phyloP scores from a whole-genome alignment of 2,113 vertebrate genomes.

The Craseonycteris thonglongyai region DNA sequence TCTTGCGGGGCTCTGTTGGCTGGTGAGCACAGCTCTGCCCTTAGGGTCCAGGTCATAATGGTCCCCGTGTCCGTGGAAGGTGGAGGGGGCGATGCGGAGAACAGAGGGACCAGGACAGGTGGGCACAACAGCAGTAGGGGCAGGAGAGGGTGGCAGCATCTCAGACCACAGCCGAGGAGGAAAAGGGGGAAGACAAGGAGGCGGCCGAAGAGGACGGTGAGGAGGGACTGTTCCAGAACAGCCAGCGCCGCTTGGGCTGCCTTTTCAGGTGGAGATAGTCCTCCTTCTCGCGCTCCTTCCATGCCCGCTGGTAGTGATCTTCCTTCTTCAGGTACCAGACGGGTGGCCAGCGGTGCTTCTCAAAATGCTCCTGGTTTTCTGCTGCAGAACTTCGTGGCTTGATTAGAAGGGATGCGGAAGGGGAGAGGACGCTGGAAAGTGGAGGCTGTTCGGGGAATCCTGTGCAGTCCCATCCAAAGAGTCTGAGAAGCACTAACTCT shows the following conservation, averaged over 20 bases:
- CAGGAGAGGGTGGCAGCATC: constrained; percentile 27
- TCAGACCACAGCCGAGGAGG: constrained; percentile 95
- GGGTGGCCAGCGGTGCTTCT: constrained; percentile 97
- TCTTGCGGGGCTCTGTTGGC: neutral
- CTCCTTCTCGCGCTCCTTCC: constrained; percentile 96
- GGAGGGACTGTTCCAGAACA: constrained; percentile 95
- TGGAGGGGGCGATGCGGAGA: constrained; percentile 44
- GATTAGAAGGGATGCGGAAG: neutral
- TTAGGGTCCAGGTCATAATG: constrained; percentile 32
- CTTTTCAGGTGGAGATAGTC: constrained; percentile 95
- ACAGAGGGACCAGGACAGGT: neutral
- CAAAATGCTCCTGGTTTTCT: constrained; percentile 98
- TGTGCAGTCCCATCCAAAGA: neutral
- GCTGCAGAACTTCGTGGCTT: neutral
- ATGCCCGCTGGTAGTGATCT: constrained; percentile 97
- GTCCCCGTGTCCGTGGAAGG: constrained; percentile 46
- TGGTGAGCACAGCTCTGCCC: constrained; percentile 10
- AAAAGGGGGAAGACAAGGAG: constrained; percentile 81
- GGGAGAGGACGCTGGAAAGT: neutral
- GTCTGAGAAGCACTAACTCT: neutral
- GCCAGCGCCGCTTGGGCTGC: constrained; percentile 95
- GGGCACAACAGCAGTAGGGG: constrained; percentile 21
- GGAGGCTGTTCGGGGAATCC: neutral
- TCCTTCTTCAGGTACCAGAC: constrained; percentile 99
- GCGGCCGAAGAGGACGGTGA: constrained; percentile 89